Conservation (phyloP, 1,140 invertebrate species). For the Phenacoccus solenopsis region DNA sequence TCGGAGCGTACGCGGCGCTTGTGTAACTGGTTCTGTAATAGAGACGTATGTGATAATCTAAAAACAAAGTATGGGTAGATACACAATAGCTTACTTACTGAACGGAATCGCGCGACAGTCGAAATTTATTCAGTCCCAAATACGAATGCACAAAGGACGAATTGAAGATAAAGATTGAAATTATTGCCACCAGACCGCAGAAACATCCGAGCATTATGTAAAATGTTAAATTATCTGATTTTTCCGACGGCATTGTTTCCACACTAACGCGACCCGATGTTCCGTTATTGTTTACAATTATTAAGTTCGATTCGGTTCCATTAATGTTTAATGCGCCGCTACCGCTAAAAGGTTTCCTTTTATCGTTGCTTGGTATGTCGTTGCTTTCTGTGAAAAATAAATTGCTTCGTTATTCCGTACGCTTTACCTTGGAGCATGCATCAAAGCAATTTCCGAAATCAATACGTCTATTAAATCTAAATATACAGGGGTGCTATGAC, state of each 20-base stretch:
- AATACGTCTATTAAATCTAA: neutral
- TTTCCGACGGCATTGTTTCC: slow-evolving; percentile 11
- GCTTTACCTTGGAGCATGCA: too few species aligned
- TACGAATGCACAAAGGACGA: slow-evolving; percentile 7
- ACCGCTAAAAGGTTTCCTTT: neutral
- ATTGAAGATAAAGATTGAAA: slow-evolving; percentile 5
- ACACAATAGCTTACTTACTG: neutral
- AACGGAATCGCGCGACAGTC: neutral
- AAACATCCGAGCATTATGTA: slow-evolving; percentile 6
- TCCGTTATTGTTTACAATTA: neutral
- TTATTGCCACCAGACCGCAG: neutral
- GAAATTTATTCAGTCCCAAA: neutral
- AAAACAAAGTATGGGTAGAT: neutral
- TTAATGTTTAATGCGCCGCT: neutral
- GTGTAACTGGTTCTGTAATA: slow-evolving; percentile 50
- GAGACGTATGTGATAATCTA: too few species aligned
- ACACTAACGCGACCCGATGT: slow-evolving; percentile 5
- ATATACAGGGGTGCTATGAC: neutral
- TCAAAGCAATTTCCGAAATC: neutral
- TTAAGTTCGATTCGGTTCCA: neutral
- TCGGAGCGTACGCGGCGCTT: slow-evolving; percentile 51
- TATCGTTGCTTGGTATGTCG: neutral
- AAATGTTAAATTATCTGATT: slow-evolving; percentile 4
- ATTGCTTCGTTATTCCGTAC: neutral
- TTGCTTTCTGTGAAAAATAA: slow-evolving; percentile 9